phyloP scores from a whole-genome alignment of 2,113 vertebrate species.

The Capreolus pygargus region DNA sequence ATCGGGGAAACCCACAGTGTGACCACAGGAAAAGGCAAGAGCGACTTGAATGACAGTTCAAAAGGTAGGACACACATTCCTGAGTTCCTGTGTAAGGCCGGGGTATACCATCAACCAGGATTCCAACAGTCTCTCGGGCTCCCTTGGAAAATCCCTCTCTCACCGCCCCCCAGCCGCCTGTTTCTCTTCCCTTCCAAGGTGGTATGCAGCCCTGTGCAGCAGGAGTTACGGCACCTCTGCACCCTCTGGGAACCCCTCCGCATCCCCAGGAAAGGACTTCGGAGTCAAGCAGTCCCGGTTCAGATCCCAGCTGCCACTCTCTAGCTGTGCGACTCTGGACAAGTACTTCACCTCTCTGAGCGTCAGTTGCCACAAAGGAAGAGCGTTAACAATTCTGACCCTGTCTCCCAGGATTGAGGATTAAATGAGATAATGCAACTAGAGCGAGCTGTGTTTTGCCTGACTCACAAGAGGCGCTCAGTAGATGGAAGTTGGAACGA shows the following conservation, averaged over 20 bases:
- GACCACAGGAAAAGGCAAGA: not conserved
- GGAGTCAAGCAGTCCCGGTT: not conserved
- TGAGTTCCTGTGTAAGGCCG: no score
- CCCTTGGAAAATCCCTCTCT: not conserved
- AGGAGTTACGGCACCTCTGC: not conserved
- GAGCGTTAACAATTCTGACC: not conserved
- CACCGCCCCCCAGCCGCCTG: not conserved
- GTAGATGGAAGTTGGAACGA: slow-evolving; percentile 15
- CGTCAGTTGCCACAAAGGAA: not conserved
- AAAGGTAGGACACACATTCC: not conserved
- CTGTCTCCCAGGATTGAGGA: not conserved
- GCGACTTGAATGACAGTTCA: not conserved
- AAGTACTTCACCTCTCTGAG: slow-evolving; percentile 42
- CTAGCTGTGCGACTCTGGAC: not conserved
- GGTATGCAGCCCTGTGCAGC: not conserved
- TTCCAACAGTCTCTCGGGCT: rapidly evolving
- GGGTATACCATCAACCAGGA: not conserved
- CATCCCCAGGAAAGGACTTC: not conserved
- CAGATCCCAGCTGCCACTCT: not conserved
- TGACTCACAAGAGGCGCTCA: slow-evolving; percentile 7
- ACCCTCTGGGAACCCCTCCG: not conserved
- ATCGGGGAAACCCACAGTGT: not conserved
- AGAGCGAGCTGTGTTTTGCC: not conserved
- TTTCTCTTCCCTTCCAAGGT: not conserved
- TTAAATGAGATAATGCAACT: slow-evolving; percentile 48